Evolutionary conservation across 2,888 invertebrate species (phyloP).

Genomic region (Drosophila macrospina): DNA sequence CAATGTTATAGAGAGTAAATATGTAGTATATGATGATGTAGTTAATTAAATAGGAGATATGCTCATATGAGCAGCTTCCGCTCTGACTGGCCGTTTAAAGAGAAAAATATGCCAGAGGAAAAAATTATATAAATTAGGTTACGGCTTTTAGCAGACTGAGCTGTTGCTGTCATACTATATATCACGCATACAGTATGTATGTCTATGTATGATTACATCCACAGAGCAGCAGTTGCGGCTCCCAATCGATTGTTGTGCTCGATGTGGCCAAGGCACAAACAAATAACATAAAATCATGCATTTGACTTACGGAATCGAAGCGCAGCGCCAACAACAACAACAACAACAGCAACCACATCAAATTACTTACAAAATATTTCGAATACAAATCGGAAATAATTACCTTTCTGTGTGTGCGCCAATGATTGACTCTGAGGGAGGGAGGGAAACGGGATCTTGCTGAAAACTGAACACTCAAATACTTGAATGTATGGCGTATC

Average conservation of each 20-base stretch:
- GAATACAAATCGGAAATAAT: constrained; percentile 53
- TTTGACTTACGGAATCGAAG: constrained; percentile 51
- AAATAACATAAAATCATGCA: constrained; percentile 29
- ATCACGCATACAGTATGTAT: not conserved
- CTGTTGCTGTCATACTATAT: constrained; percentile 15
- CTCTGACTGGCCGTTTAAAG: constrained; percentile 46
- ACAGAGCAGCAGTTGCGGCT: not conserved
- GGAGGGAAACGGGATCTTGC: not conserved
- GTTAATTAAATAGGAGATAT: constrained; percentile 61
- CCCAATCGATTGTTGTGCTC: constrained; percentile 32
- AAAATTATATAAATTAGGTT: constrained; percentile 68
- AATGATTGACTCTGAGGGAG: constrained; percentile 11
- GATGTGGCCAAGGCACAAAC: constrained; percentile 25
- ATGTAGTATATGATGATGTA: constrained; percentile 2
- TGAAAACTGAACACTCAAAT: not conserved
- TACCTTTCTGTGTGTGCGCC: constrained; percentile 20
- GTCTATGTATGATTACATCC: not conserved
- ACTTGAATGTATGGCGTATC: constrained; percentile 11
- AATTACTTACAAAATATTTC: constrained; percentile 45
- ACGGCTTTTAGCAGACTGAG: constrained; percentile 31
- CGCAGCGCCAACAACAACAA: constrained; percentile 37
- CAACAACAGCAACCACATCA: constrained; percentile 11
- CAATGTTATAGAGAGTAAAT: not conserved
- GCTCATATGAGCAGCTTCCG: constrained; percentile 77
- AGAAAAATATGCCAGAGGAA: constrained; percentile 52